Percentiles rank a stretch among this genome's conserved stretches.
Evolutionary conservation across 1,140 invertebrate genomes (phyloP).

Genomic region (Steinernema feltiae): DNA sequence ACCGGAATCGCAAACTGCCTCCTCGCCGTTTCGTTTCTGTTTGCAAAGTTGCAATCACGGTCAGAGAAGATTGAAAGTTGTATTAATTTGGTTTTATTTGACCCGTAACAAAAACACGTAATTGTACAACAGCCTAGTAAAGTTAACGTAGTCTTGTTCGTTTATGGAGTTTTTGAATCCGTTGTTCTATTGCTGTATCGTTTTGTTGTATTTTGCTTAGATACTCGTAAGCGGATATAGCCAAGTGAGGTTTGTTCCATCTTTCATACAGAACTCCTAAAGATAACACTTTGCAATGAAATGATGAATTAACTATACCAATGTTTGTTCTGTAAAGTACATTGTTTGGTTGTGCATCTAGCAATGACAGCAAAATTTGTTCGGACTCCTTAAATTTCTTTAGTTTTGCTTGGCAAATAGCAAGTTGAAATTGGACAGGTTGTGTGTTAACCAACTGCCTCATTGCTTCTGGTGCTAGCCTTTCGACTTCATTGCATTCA

Average conservation of each 20-base stretch:
- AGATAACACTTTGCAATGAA: background rate
- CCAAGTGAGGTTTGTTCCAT: conserved; percentile 2
- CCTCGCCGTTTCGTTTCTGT: no score
- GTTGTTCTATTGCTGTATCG: no score
- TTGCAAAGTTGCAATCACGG: no score
- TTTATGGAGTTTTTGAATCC: no score
- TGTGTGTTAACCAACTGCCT: conserved; percentile 67
- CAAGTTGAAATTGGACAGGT: conserved; percentile 75
- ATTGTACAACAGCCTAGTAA: no score
- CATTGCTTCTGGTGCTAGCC: conserved; percentile 68
- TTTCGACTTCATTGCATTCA: conserved; percentile 66
- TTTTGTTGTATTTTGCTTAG: no score
- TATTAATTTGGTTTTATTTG: no score
- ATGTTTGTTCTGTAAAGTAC: background rate
- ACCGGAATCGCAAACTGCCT: no score
- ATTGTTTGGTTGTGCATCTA: background rate
- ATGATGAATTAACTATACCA: background rate
- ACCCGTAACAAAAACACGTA: no score
- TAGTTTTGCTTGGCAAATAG: conserved; percentile 78
- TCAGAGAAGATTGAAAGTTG: no score
- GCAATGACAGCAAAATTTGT: conserved; percentile 66
- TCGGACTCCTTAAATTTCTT: conserved; percentile 73
- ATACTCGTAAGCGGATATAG: no score
- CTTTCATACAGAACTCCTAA: background rate
- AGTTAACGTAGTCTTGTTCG: no score